Evolutionary conservation across 2,888 invertebrate species (phyloP), one percentile per base, ranked within the genome.

Genomic region (Lacanobia oleracea): DNA sequence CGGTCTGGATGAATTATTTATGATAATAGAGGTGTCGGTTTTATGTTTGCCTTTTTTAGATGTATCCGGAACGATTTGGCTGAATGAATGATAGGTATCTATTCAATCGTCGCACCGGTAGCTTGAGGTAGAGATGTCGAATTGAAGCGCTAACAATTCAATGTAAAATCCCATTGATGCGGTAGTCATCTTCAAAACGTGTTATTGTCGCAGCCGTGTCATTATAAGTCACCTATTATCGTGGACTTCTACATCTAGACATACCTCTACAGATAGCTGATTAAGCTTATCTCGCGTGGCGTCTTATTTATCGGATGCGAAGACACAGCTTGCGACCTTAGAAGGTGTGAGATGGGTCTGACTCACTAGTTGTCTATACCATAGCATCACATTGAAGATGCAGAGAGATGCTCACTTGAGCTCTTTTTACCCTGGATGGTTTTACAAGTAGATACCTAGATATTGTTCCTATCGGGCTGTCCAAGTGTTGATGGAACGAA

Each of bases 1-100:
- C 68, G 65, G 69, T 66, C 67, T 68, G 66, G 51, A 78, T 77
- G 63, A 57, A 69, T 67, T 57, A 81, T 65, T 66, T 67, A 63
- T 57, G 45, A 60, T 57, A 62, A 68, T 63, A 67, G 45, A 64
- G n/a, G 10, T 63, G 40, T 59, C 61, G 21, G 81, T 69, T 53
- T 53, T 37, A 54, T 48, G 14, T 37, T 74, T 64, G 12, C 63
- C 45, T 64, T 67, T 67, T 68, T 65, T 33, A 43, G 50, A 53
- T 62, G 3, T 21, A 43, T 53, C 45, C 61, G 64, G 69, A 33
- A 62, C 27, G 21, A 43, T 33, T 57, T 66, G 40, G 48, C 33
- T 48, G 14, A 48, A 61, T 48, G 14, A 48, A 61, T 72, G 37
- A 51, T 57, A 61, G 16, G 1, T 18, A 21, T 21, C 37, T 59